Evolutionary conservation across 2,888 invertebrate genomes (phyloP), one percentile per base, ranked within the genome.

Genomic region (Pseudanteris insignis): DNA sequence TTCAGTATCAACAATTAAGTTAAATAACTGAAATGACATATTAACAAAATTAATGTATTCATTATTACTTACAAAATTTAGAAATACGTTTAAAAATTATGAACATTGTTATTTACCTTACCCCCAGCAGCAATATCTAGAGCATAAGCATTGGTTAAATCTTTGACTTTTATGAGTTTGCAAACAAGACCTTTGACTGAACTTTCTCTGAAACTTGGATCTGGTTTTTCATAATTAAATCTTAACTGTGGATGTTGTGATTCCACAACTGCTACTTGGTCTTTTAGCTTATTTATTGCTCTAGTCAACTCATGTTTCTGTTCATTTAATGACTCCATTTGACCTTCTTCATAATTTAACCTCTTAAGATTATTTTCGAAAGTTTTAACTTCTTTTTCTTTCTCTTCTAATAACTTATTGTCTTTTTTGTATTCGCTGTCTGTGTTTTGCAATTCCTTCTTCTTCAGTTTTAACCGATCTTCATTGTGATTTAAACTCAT

Each of bases 1-100:
- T 74, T 95, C 94, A 32, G 88, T 89, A 74, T 96, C 93, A 24
- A 95, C 93, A 37, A 97, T 89, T 54, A 96, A 89, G 82, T 95
- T 92, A 81, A 89, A 94, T 14, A 97, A 79, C 93, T 96, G 77
- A 32, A 82, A 80, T 68, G 29, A 33, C 3, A 28, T 29, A 18
- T 8, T 2, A 21, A 9, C n/a, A n/a, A n/a, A n/a, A n/a, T n/a
- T n/a, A n/a, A n/a, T n/a, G n/a, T n/a, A n/a, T n/a, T n/a, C n/a
- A n/a, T n/a, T n/a, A n/a, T n/a, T n/a, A n/a, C n/a, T n/a, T n/a
- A n/a, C n/a, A n/a, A n/a, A n/a, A n/a, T n/a, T n/a, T n/a, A n/a
- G n/a, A n/a, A n/a, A n/a, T n/a, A n/a, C n/a, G n/a, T n/a, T n/a
- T n/a, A n/a, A n/a, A n/a, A n/a, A n/a, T n/a, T n/a, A n/a, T n/a